These are phyloP conservation scores for Peromyscus maniculatus DNA, from an alignment of 2,113 vertebrate species.

Conservation along the genomic window DNA sequence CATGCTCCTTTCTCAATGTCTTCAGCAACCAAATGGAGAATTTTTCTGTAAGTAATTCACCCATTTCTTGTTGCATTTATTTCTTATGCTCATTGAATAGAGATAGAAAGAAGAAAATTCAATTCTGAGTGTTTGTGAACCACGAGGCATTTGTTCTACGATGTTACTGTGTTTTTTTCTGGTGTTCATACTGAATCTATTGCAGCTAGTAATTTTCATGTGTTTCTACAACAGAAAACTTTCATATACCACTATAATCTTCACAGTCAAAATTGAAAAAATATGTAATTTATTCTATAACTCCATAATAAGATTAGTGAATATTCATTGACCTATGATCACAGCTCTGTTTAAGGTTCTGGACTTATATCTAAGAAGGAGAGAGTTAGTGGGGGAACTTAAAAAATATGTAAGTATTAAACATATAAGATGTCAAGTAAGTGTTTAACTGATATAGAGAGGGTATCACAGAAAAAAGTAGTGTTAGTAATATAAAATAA, in stretches of 20 bases:
- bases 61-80: not conserved
- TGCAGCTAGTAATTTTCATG: not conserved
- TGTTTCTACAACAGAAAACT: not conserved
- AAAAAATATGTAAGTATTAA: not conserved
- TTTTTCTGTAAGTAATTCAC: not conserved
- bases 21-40: not conserved
- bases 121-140: not conserved
- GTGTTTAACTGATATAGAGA: not conserved
- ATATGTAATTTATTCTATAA: not conserved
- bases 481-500: not conserved
- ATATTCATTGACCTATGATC: not conserved
- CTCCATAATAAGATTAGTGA: not conserved
- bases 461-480: not conserved
- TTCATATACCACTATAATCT: too few species aligned
- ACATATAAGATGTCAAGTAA: not conserved
- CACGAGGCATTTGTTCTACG: not conserved
- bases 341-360: not conserved
- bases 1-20: not conserved
- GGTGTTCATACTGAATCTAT: not conserved
- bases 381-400: not conserved
- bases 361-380: not conserved
- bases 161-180: not conserved
- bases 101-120: not conserved
- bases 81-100: not conserved
- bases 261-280: not conserved